Conservation (phyloP, 2,888 invertebrate genomes). For the Ephialtes manifestator region DNA sequence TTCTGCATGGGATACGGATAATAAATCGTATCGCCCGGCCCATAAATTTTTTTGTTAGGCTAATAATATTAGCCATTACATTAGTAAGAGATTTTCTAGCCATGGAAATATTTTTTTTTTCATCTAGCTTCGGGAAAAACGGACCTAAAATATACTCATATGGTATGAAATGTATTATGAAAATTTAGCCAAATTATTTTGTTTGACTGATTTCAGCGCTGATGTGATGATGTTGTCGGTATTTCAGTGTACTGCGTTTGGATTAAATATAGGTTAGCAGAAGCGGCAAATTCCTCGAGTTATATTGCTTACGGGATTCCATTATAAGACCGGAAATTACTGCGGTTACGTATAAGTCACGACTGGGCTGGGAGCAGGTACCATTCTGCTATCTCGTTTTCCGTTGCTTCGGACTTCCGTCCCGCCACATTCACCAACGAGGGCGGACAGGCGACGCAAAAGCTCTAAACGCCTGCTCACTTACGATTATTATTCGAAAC, state of each 20-base stretch:
- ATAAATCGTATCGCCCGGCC: too few species aligned
- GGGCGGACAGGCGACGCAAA: neutral
- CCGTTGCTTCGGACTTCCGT: constrained; percentile 24
- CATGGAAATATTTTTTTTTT: too few species aligned
- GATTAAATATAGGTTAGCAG: constrained; percentile 23
- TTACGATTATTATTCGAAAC: constrained; percentile 43
- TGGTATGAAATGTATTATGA: neutral
- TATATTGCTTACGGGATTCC: constrained; percentile 48
- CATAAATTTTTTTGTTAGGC: too few species aligned
- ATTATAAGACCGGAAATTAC: constrained; percentile 52
- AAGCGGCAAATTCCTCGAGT: constrained; percentile 21
- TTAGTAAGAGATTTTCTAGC: too few species aligned
- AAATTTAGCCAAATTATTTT: neutral
- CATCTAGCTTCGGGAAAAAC: too few species aligned
- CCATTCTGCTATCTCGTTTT: constrained; percentile 34
- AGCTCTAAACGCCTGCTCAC: constrained; percentile 28
- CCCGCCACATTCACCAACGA: constrained; percentile 5
- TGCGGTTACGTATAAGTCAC: constrained; percentile 32
- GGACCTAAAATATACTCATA: neutral
- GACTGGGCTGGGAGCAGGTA: constrained; percentile 13
- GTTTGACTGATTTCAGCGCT: neutral
- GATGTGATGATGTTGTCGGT: neutral
- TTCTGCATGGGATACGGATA: too few species aligned
- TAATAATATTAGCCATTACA: too few species aligned
- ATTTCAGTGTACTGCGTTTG: constrained; percentile 1